These are phyloP conservation scores for Scelioninae gen. 1 DNA, from an alignment of 2,888 invertebrate genomes.

Conservation along the genomic window DNA sequence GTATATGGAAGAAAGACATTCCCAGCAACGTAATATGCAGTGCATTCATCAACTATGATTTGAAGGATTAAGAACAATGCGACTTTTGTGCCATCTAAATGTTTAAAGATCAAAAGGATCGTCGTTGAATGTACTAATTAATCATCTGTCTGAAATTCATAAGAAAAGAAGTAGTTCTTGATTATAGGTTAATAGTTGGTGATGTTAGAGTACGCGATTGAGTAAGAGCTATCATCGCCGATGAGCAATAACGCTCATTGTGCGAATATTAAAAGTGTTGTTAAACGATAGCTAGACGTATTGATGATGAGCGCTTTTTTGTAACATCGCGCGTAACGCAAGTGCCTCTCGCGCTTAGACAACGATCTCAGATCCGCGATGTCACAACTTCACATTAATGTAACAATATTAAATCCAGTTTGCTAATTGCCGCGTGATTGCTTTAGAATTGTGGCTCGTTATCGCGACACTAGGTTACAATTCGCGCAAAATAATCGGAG, in stretches of 20 bases:
- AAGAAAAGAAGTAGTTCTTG: slow-evolving; percentile 65
- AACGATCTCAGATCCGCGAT: slow-evolving; percentile 37
- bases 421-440: slow-evolving; percentile 43
- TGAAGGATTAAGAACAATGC: slow-evolving; percentile 53
- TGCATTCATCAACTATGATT: slow-evolving; percentile 48
- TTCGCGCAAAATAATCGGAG: slow-evolving; percentile 35
- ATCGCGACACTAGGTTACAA: slow-evolving; percentile 32
- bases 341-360: slow-evolving; percentile 6
- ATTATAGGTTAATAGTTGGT: slow-evolving; percentile 63
- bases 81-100: slow-evolving; percentile 44
- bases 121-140: slow-evolving; percentile 63
- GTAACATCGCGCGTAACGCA: slow-evolving; percentile 51
- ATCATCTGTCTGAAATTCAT: slow-evolving; percentile 57
- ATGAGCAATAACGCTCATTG: slow-evolving; percentile 67
- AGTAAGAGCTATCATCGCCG: slow-evolving; percentile 59
- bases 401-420: slow-evolving; percentile 53
- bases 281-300: slow-evolving; percentile 32
- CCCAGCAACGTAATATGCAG: too few relatives aligned
- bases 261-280: slow-evolving; percentile 57
- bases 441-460: slow-evolving; percentile 20
- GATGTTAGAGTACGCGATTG: slow-evolving; percentile 48
- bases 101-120: slow-evolving; percentile 55
- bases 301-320: slow-evolving; percentile 52
- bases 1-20: too few relatives aligned
- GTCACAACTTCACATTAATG: slow-evolving; percentile 53